These are phyloP conservation scores for Drosophila tripunctata DNA, from an alignment of 2,888 invertebrate genomes.

Conservation along the genomic window DNA sequence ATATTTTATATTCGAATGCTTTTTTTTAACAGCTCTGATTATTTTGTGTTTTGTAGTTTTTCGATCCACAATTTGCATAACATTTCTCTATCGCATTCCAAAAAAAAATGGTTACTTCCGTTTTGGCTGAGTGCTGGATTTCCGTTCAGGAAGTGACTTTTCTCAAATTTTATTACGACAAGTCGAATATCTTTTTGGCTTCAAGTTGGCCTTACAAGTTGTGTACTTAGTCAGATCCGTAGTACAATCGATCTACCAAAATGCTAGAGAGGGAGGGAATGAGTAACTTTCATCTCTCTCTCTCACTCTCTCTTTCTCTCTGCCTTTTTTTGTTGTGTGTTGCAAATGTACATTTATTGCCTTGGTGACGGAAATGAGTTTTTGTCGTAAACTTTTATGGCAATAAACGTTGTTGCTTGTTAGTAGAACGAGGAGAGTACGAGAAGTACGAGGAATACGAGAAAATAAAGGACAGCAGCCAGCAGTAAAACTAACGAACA, in stretches of 20 bases:
- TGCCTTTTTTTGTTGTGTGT: conserved; percentile 18
- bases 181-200: conserved; percentile 1
- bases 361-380: conserved; percentile 76
- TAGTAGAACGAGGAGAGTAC: conserved; percentile 38
- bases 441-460: conserved; percentile 15
- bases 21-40: too few relatives aligned
- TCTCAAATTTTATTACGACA: conserved; percentile 25
- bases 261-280: not conserved
- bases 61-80: conserved; percentile 46
- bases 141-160: conserved; percentile 60
- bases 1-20: too few relatives aligned
- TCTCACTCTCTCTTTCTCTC: not conserved
- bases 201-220: conserved; percentile 7
- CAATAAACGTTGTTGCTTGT: conserved; percentile 72
- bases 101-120: conserved; percentile 69
- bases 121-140: conserved; percentile 64
- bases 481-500: conserved; percentile 13
- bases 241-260: conserved; percentile 38
- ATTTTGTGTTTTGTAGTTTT: conserved; percentile 3
- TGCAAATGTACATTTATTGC: conserved; percentile 68
- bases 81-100: conserved; percentile 37
- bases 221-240: conserved; percentile 27
- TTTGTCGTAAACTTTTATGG: conserved; percentile 79
- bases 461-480: conserved; percentile 20
- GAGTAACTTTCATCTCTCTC: not conserved